Evolutionary conservation across 2,113 vertebrate genomes (phyloP).

Genomic region (Boleophthalmus pectinirostris): DNA sequence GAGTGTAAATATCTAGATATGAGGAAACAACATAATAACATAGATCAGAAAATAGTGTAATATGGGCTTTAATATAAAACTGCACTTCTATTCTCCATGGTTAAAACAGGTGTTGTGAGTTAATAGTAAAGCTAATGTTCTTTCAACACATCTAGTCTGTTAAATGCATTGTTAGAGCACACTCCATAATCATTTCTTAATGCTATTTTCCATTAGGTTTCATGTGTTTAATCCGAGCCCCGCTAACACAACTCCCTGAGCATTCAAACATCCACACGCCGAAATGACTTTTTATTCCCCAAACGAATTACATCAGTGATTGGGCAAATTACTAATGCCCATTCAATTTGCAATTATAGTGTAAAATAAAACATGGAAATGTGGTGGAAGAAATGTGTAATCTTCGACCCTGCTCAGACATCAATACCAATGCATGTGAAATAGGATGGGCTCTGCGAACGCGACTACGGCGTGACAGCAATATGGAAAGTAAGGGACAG

Average conservation of each 20-base stretch:
- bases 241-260: conserved; percentile 37
- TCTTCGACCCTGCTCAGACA: neutral
- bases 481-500: neutral
- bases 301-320: conserved; percentile 16
- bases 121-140: neutral
- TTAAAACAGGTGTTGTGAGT: neutral
- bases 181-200: conserved; percentile 14
- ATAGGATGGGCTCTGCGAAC: neutral
- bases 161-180: conserved; percentile 5
- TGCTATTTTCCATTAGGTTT: conserved; percentile 18
- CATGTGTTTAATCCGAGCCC: conserved; percentile 32
- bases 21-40: too few relatives aligned
- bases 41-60: too few relatives aligned
- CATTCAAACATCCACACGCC: conserved; percentile 20
- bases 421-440: neutral
- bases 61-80: too few relatives aligned
- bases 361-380: conserved; percentile 5
- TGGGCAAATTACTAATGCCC: conserved; percentile 7
- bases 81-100: too few relatives aligned
- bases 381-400: conserved; percentile 1
- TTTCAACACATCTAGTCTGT: neutral
- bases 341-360: conserved; percentile 8
- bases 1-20: too few relatives aligned
- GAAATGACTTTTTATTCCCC: conserved; percentile 38
- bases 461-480: neutral